Conservation (phyloP, 2,113 vertebrate species). For the Clinocottus analis region DNA sequence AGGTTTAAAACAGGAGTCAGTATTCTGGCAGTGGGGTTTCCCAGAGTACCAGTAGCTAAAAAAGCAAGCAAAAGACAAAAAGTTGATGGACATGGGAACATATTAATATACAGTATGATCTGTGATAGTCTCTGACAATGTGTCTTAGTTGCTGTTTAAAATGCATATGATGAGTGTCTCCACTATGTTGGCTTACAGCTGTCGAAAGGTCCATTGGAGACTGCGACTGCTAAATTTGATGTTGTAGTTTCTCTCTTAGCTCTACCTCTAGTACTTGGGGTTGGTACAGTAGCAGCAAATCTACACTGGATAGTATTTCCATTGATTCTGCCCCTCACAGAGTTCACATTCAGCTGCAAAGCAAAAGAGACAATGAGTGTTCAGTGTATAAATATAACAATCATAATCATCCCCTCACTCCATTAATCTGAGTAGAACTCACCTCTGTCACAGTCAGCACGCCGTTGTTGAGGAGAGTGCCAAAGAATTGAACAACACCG, state of each 20-base stretch:
- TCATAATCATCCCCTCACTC: too few species aligned
- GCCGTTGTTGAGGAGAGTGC: not conserved
- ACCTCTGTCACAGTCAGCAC: rapidly evolving
- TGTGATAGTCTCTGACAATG: not conserved
- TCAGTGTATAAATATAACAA: too few species aligned
- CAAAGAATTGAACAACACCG: not conserved
- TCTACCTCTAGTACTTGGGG: rapidly evolving
- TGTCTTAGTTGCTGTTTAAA: not conserved
- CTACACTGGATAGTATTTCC: conserved; percentile 47
- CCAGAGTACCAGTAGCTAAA: not conserved
- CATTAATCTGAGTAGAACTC: conserved; percentile 17
- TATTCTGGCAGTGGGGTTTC: rapidly evolving
- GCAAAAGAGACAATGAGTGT: not conserved
- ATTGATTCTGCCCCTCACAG: conserved; percentile 21
- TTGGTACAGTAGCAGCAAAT: conserved; percentile 48
- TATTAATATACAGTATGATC: not conserved
- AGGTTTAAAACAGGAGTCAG: not conserved
- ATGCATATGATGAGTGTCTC: not conserved
- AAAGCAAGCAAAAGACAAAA: not conserved
- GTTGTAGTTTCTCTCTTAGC: rapidly evolving
- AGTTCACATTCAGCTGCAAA: conserved; percentile 39
- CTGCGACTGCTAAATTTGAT: rapidly evolving
- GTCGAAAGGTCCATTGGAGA: conserved; percentile 16
- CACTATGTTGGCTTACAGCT: conserved; percentile 38
- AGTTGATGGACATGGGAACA: not conserved